Conservation (phyloP, 2,888 invertebrate genomes). For the Acholoe squamosa region DNA sequence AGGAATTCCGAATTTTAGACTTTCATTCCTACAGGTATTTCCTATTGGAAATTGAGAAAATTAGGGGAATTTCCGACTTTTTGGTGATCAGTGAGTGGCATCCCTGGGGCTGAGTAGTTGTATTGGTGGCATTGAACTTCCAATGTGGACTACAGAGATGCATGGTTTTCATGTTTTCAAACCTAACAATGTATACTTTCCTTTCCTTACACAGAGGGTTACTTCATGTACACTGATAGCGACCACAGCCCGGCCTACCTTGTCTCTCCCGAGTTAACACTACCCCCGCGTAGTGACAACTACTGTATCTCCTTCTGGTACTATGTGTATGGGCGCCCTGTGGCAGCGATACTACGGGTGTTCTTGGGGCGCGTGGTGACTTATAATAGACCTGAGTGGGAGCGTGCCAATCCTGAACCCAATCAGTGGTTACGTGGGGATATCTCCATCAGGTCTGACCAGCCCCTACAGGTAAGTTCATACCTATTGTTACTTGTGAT, state of each 20-base stretch:
- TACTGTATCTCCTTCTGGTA: conserved; percentile 72
- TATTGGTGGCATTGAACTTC: too few relatives aligned
- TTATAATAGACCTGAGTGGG: conserved; percentile 71
- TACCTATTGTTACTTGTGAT: not conserved
- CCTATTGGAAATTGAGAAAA: too few relatives aligned
- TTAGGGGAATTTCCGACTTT: too few relatives aligned
- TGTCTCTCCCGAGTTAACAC: conserved; percentile 68
- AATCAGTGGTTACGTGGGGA: conserved; percentile 70
- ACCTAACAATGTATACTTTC: not conserved
- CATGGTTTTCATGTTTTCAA: too few relatives aligned
- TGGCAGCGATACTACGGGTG: conserved; percentile 66
- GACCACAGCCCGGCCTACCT: conserved; percentile 68
- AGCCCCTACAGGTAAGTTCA: conserved; percentile 64
- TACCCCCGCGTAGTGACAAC: conserved; percentile 61
- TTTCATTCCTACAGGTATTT: too few relatives aligned
- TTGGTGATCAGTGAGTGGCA: too few relatives aligned
- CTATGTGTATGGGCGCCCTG: conserved; percentile 68
- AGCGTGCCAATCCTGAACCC: conserved; percentile 58
- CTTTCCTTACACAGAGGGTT: conserved; percentile 67
- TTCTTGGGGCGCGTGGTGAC: conserved; percentile 70
- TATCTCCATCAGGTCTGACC: conserved; percentile 62
- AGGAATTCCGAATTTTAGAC: too few relatives aligned
- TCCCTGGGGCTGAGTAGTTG: too few relatives aligned
- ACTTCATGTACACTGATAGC: conserved; percentile 71
- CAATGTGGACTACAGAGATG: too few relatives aligned